Evolutionary conservation across 2,888 invertebrate genomes (phyloP), one percentile per base, ranked within the genome.

Genomic region (Diarsia mendica): DNA sequence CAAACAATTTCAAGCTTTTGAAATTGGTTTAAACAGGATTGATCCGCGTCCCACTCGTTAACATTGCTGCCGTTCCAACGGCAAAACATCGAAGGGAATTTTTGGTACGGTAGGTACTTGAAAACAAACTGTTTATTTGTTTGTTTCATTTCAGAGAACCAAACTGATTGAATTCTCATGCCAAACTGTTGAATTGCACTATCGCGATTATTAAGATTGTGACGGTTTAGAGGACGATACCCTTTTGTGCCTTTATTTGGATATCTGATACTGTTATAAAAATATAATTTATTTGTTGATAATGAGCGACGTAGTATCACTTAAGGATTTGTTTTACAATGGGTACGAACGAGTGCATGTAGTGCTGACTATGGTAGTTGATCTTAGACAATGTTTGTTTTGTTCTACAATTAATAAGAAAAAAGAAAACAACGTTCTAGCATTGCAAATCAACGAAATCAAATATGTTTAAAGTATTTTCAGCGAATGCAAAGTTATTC

Each of bases 11-110:
- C 89, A 92, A 91, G 91, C 90, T 87, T 91, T 92, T 90, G 88
- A 89, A 94, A 93, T 94, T 93, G 93, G 95, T 96, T 96, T 70
- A 87, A 96, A 96, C 96, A 94, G 95, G 96, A 96, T 96, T 92
- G 91, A 94, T 92, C 96, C 93, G 95, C 92, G 91, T 89, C 79
- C 75, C 82, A 88, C 87, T 89, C 84, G 91, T 87, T 88, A 86
- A 88, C 79, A 87, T 86, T 82, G 83, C 84, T 75, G 75, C 72
- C 77, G 74, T 77, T 81, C 76, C 79, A 74, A 51, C 15, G 69
- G 67, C 69, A 69, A 61, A 75, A 67, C 63, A 61, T 48, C 44
- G 44, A 84, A 74, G 64, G 71, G 71, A 86, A 82, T 79, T 83
- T 83, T 70, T 58, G 72, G 65, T 63, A 72, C 65, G 61, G 55